A percentile compares a stretch with the other conserved stretches of the same genome.
These are phyloP conservation scores for Vollenhovia emeryi DNA, from an alignment of 1,140 invertebrate species.

Conservation along the genomic window DNA sequence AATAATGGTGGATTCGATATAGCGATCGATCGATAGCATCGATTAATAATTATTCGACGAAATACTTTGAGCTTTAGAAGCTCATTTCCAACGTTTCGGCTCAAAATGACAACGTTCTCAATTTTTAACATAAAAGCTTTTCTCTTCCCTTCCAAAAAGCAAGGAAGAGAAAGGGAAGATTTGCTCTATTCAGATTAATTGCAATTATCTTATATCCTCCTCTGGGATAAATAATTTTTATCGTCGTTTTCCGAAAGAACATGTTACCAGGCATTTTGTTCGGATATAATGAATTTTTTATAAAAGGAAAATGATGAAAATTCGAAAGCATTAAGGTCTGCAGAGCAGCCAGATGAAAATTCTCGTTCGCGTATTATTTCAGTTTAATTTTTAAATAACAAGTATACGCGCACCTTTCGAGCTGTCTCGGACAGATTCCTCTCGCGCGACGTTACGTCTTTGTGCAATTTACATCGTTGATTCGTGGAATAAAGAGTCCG, in stretches of 20 bases:
- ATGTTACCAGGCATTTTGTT: not conserved
- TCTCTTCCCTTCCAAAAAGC: too few relatives aligned
- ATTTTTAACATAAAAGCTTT: too few relatives aligned
- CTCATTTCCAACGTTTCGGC: too few relatives aligned
- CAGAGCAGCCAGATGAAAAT: not conserved
- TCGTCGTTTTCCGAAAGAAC: not conserved
- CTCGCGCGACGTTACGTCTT: not conserved
- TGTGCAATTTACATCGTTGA: slow-evolving; percentile 18
- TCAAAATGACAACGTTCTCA: too few relatives aligned
- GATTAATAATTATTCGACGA: too few relatives aligned
- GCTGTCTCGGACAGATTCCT: not conserved
- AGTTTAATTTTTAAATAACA: not conserved
- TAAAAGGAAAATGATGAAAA: not conserved
- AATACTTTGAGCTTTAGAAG: not conserved
- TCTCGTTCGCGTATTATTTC: not conserved
- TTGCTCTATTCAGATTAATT: too few relatives aligned
- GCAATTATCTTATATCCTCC: too few relatives aligned
- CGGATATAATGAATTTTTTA: not conserved
- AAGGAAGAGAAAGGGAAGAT: too few relatives aligned
- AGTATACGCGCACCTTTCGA: not conserved
- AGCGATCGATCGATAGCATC: too few relatives aligned
- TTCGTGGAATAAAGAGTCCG: not conserved
- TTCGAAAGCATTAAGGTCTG: not conserved
- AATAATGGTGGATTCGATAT: too few relatives aligned
- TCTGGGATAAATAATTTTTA: not conserved